Base-by-base conservation (phyloP, 2,797 vertebrate species). In the Pantherophis vulpinus region DNA sequence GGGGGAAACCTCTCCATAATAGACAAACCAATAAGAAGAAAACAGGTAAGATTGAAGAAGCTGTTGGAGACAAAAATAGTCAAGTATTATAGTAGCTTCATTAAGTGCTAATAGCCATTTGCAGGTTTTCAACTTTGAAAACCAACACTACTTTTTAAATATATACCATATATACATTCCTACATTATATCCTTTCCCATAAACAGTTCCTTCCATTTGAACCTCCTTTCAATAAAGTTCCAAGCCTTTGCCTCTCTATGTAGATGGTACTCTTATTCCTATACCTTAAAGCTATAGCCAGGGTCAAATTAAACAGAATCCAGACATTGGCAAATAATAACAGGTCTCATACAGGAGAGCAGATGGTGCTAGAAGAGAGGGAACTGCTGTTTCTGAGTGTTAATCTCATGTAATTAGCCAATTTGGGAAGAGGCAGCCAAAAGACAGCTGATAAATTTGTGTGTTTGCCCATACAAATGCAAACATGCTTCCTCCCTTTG, bases 391-490 rank as follows among this genome's bases (percentile, higher is more conserved):
- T 89, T 61, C 93, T 63, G 61, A 83, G 93, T 58, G 61, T 93
- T 93, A 88, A 93, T 91, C 86, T 91, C 90, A 83, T 88, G 66
- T 91, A 91, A 91, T 93, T 93, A 93, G 90, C 93, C 93, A 89
- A 86, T 89, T 93, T 93, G 58, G 87, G 83, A 32, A 89, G 47
- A 93, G 59, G 56, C 93, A 79, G 90, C 87, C 90, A 91, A 93
- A 89, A 91, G 90, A 29, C 93, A 93, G 90, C 90, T 93, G 90
- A 89, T 83, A 51, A 59, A 56, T 83, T 83, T 47, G 42, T 61
- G 25, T 61, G 47, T 66, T n/a, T 60, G 27, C 92, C 74, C 74
- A 83, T 42, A 47, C 37, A 83, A 83, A 66, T 25, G 56, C 86
- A 88, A 79, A 60, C 66, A 2, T 32, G 58, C 79, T 42, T 79